phyloP scores from a whole-genome alignment of 2,888 invertebrate species.

The Eristalis tenax region DNA sequence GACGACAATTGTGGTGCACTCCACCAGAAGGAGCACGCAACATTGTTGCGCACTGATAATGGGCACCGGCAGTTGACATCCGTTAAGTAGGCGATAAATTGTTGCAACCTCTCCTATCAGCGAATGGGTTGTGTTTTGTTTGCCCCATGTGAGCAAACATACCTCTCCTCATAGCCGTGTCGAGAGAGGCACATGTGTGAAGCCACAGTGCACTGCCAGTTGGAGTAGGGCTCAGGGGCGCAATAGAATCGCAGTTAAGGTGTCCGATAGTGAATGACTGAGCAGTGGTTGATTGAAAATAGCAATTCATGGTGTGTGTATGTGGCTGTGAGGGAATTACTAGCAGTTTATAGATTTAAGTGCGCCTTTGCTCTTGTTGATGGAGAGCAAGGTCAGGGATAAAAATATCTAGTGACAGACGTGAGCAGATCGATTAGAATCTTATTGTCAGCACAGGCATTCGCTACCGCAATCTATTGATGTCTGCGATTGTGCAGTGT shows the following conservation, averaged over 20 bases:
- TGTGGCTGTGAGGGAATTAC: neutral
- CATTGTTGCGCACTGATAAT: slow-evolving; percentile 4
- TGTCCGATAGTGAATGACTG: neutral
- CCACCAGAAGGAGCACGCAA: neutral
- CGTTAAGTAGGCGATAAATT: slow-evolving; percentile 7
- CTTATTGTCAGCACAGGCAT: neutral
- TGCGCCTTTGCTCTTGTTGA: neutral
- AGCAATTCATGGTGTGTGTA: neutral
- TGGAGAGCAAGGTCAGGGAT: slow-evolving; percentile 34
- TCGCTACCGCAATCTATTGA: neutral
- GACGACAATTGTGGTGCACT: neutral
- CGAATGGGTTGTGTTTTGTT: neutral
- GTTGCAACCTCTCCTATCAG: slow-evolving; percentile 8
- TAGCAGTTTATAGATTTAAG: slow-evolving; percentile 13
- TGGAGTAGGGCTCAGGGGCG: neutral
- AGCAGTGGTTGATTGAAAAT: neutral
- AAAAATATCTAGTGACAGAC: neutral
- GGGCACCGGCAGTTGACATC: neutral
- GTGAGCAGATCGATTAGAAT: neutral
- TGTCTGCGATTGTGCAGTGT: neutral
- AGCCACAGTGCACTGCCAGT: neutral
- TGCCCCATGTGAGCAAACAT: neutral
- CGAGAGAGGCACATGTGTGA: too few species aligned
- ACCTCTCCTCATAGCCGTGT: neutral
- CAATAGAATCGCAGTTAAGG: slow-evolving; percentile 32